phyloP scores from a whole-genome alignment of 2,113 vertebrate species.

The Tympanuchus pallidicinctus region DNA sequence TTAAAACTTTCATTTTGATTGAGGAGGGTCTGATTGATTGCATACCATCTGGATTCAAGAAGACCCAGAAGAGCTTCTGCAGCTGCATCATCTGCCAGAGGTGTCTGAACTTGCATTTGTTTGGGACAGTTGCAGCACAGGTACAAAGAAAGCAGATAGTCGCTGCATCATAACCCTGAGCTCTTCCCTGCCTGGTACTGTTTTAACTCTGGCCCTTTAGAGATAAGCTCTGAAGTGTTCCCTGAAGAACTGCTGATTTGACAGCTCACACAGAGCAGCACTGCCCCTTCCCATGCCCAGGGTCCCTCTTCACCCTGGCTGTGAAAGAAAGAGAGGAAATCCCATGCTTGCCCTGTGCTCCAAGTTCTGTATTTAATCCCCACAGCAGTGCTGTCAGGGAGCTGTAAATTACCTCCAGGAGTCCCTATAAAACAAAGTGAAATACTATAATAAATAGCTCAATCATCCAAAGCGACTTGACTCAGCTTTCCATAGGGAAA shows the following conservation, averaged over 20 bases:
- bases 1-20: not conserved
- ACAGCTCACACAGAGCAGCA: not conserved
- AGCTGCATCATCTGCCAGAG: not conserved
- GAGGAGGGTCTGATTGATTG: not conserved
- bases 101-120: not conserved
- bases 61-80: not conserved
- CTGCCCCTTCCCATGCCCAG: not conserved
- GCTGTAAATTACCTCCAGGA: slow-evolving; percentile 42
- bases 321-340: not conserved
- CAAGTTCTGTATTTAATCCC: not conserved
- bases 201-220: not conserved
- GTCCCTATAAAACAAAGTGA: not conserved
- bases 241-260: not conserved
- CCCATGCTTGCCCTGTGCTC: not conserved
- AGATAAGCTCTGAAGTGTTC: not conserved
- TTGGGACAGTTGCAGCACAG: not conserved
- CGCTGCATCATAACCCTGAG: not conserved
- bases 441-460: slow-evolving; percentile 50
- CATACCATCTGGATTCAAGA: not conserved
- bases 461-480: slow-evolving; percentile 43
- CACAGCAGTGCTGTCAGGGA: not conserved
- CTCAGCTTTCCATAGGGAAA: slow-evolving; percentile 19
- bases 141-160: not conserved
- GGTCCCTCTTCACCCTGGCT: not conserved
- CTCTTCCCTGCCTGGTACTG: not conserved